Conservation (phyloP, 2,113 vertebrate genomes). For the Hippocampus comes region DNA sequence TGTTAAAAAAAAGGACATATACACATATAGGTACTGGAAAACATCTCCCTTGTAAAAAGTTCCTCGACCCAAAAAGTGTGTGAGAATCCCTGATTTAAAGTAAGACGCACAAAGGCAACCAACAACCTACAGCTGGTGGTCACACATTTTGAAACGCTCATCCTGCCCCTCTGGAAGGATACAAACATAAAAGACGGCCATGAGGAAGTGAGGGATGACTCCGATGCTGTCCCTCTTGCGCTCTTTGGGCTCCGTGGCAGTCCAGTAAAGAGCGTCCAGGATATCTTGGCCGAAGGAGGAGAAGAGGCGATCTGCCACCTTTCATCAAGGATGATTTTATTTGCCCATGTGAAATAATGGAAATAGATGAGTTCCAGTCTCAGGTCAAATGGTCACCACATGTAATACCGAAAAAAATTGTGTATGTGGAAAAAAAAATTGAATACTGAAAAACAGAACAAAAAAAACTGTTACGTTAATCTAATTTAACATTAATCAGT, state of each 20-base stretch:
- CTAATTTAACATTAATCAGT: not conserved
- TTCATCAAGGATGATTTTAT: not conserved
- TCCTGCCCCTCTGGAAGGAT: slow-evolving; percentile 75
- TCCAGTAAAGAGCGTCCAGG: slow-evolving; percentile 97
- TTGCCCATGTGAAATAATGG: not conserved
- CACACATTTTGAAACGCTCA: not conserved
- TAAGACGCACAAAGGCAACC: not conserved
- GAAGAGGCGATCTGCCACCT: slow-evolving; percentile 98
- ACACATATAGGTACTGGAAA: too few species aligned
- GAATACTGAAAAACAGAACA: not conserved
- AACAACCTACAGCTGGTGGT: not conserved
- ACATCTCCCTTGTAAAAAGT: not conserved
- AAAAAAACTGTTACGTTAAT: not conserved
- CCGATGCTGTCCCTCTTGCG: slow-evolving; percentile 91
- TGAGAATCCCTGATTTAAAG: not conserved
- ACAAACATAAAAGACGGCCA: slow-evolving; percentile 98
- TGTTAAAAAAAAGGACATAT: too few species aligned
- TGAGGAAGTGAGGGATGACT: slow-evolving; percentile 93
- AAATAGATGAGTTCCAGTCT: not conserved
- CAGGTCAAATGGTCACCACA: not conserved
- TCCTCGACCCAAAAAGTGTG: not conserved
- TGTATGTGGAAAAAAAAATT: not conserved
- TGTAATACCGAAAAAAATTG: not conserved
- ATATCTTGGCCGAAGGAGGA: slow-evolving; percentile 98
- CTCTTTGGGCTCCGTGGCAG: slow-evolving; percentile 94